phyloP scores from a whole-genome alignment of 37 sponge, comb jelly and placozoan genomes.

The Chondrilla cf. caribensis region DNA sequence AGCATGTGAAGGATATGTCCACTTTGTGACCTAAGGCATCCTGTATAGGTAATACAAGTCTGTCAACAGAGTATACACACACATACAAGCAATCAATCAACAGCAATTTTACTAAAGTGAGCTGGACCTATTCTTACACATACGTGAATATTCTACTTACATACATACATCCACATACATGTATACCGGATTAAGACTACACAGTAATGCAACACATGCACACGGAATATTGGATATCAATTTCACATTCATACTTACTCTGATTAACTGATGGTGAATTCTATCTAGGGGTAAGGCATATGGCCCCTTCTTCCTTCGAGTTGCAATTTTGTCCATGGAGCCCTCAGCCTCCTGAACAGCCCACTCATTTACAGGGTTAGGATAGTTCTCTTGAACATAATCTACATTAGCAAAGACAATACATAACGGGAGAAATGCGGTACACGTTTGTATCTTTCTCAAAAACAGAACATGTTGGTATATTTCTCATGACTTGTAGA shows the following conservation, averaged over 20 bases:
- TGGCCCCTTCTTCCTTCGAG: constrained; percentile 45
- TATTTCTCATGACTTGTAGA: neutral
- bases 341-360: constrained; percentile 76
- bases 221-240: neutral
- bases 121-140: neutral
- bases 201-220: neutral
- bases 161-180: neutral
- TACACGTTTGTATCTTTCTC: neutral
- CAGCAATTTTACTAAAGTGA: neutral
- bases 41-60: constrained; percentile 19
- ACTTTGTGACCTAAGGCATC: constrained; percentile 74
- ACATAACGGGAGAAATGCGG: neutral
- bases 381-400: constrained; percentile 68
- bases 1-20: constrained; percentile 62
- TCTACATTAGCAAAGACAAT: neutral
- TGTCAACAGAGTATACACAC: neutral
- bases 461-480: too few species aligned
- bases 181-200: neutral
- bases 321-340: constrained; percentile 48
- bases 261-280: constrained; percentile 53
- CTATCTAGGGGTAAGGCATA: constrained; percentile 75
- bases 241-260: too few species aligned
- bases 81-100: neutral
- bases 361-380: constrained; percentile 77
- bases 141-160: neutral